Evolutionary conservation across 2,797 vertebrate genomes (phyloP), one percentile per base, ranked within the genome.

Genomic region (Gadopsis bispinosus): DNA sequence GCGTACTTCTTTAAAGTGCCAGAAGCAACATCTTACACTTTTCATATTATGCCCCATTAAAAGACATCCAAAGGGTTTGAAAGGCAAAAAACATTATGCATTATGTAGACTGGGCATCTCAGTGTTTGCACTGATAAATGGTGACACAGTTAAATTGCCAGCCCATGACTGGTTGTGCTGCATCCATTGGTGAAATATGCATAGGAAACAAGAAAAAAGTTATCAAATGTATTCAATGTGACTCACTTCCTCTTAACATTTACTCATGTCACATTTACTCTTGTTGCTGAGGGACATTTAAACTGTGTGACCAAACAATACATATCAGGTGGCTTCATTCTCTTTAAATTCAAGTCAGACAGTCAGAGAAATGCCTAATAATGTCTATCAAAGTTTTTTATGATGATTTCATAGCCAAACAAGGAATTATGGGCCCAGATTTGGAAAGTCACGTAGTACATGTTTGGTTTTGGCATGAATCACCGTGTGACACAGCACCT

Each of bases 401-500:
- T n/a, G 41, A 33, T 12, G 19, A 78, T 80, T 69, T 77, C 37
- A 73, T 20, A 59, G 60, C 53, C 11, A 4, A 59, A 50, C 26
- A 58, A 62, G 62, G 54, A 71, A 73, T 84, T 45, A 79, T n/a
- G 39, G n/a, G 47, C 80, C 45, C 75, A 75, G 72, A 81, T 88
- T 86, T 80, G 83, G 35, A 69, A 76, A 76, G 59, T 69, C 22
- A 4, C 51, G 54, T 67, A 81, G 68, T 61, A 37, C 63, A 79
- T 84, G 83, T 78, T 83, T 48, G 58, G 29, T 70, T 83, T 81
- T 89, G 84, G 81, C 84, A 75, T 8, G 39, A 73, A 69, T 9
- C 53, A 50, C 65, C 2, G 72, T 75, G 83, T 86, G 79, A 89
- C 89, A 79, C 79, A 69, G 77, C 76, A 73, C 78, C 87, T 62